Base-by-base conservation (phyloP, 2,797 vertebrate genomes). In the Protonibea diacanthus region DNA sequence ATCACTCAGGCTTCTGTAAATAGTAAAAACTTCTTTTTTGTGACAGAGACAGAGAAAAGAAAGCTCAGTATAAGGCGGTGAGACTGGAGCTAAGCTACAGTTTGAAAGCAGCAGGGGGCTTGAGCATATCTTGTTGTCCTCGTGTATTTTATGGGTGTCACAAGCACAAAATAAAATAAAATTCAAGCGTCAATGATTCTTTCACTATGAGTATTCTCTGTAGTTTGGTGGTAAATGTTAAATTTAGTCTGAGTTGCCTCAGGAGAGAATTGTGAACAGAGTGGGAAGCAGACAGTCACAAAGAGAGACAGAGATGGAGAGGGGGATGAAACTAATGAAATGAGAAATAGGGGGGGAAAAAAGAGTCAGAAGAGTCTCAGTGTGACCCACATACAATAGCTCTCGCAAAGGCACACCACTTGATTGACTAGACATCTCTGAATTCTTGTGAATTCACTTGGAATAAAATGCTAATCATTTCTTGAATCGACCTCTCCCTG, bases 241-340 rank as follows among this genome's bases (percentile, higher is more conserved):
- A 85, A 81, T 80, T 76, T 69, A 58, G 79, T 85, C 64, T 56
- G 2, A 20, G 51, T 56, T 68, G 83, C 85, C 75, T 80, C 70
- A 44, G 81, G 79, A 86, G 86, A 77, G 55, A 58, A 73, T 67
- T 76, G 70, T 76, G 80, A 78, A 47, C 66, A 68, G 69, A 80
- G 71, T 59, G 53, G 71, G 53, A 80, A 75, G 68, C 66, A 74
- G 76, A 69, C 66, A 79, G 73, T 77, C 81, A 45, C 67, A 67
- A 60, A 57, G 52, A 81, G 76, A 82, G 67, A 70, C 42, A 57
- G 53, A 69, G 20, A 20, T 18, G 52, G 56, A 75, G 40, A 69
- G 62, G 42, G 61, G 58, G 62, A 65, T 84, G 76, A 83, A 82
- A 81, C 82, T 87, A 82, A 91, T 81, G 73, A 82, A 86, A 91